A percentile compares a stretch with the other conserved stretches of the same genome.
These are phyloP conservation scores for Drosophila setifemur DNA, from an alignment of 1,140 invertebrate genomes.

Conservation along the genomic window DNA sequence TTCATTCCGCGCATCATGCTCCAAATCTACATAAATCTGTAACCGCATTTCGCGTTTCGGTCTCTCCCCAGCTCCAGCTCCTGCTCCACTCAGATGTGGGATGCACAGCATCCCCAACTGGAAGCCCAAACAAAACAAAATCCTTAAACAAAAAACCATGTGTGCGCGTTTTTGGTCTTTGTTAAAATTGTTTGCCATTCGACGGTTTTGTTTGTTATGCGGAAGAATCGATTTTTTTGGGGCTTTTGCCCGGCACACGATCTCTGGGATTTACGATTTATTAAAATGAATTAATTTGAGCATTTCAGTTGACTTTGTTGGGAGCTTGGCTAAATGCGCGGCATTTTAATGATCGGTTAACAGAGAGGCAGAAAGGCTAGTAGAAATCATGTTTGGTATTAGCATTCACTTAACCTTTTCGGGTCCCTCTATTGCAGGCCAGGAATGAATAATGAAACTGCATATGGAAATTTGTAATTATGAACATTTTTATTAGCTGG, in stretches of 20 bases:
- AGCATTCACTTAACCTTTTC: conserved; percentile 63
- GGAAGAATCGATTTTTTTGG: conserved; percentile 58
- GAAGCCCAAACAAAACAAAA: too few species aligned
- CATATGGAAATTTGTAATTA: conserved; percentile 6
- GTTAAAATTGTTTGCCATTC: conserved; percentile 51
- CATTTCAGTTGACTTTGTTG: conserved; percentile 47
- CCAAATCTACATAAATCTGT: conserved; percentile 80
- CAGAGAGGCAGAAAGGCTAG: background rate
- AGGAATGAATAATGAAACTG: conserved; percentile 13
- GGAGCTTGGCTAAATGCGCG: conserved; percentile 41
- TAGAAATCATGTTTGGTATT: conserved; percentile 38
- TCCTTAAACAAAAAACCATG: conserved; percentile 23
- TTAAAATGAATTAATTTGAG: conserved; percentile 80
- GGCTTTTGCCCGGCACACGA: conserved; percentile 36
- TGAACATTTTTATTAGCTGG: background rate
- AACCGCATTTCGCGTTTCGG: conserved; percentile 70
- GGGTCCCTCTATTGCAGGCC: background rate
- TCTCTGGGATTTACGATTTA: conserved; percentile 59
- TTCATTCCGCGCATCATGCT: conserved; percentile 54
- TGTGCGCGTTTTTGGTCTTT: conserved; percentile 51
- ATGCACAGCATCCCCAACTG: conserved; percentile 9
- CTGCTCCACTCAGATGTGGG: conserved; percentile 42
- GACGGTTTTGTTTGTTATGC: conserved; percentile 46
- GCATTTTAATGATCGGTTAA: conserved; percentile 75
- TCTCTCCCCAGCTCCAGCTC: background rate